phyloP scores from a whole-genome alignment of 2,888 invertebrate genomes.

The Melinaea menophilus region DNA sequence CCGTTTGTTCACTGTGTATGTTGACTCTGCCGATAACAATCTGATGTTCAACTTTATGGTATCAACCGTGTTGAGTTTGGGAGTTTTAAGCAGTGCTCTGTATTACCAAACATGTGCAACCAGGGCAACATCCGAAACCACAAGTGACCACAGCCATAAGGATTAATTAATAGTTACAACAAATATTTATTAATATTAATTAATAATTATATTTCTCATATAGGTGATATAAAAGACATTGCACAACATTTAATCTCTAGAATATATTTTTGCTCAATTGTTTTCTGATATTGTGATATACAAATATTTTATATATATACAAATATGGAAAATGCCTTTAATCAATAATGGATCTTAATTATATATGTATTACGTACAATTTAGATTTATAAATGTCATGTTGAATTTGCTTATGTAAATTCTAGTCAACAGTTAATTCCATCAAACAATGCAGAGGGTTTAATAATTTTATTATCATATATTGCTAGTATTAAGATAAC shows the following conservation, averaged over 20 bases:
- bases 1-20: constrained; percentile 86
- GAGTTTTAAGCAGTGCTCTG: constrained; percentile 83
- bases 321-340: too few species aligned
- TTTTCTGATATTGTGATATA: too few species aligned
- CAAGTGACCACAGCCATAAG: constrained; percentile 12
- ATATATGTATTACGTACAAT: too few species aligned
- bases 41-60: constrained; percentile 85
- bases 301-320: too few species aligned
- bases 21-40: constrained; percentile 86
- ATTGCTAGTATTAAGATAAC: too few species aligned
- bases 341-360: too few species aligned
- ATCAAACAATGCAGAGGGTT: too few species aligned
- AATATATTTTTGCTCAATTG: not conserved
- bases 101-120: constrained; percentile 76
- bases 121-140: not conserved
- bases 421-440: too few species aligned
- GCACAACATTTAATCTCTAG: constrained; percentile 2
- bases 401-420: too few species aligned
- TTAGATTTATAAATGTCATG: too few species aligned
- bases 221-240: constrained; percentile 5
- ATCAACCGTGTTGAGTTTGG: constrained; percentile 83
- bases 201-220: not conserved
- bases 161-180: constrained; percentile 13
- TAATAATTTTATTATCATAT: too few species aligned
- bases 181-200: not conserved